These are phyloP conservation scores for Brachionus asplanchnoidis DNA, from an alignment of 1,140 invertebrate species.

Conservation along the genomic window DNA sequence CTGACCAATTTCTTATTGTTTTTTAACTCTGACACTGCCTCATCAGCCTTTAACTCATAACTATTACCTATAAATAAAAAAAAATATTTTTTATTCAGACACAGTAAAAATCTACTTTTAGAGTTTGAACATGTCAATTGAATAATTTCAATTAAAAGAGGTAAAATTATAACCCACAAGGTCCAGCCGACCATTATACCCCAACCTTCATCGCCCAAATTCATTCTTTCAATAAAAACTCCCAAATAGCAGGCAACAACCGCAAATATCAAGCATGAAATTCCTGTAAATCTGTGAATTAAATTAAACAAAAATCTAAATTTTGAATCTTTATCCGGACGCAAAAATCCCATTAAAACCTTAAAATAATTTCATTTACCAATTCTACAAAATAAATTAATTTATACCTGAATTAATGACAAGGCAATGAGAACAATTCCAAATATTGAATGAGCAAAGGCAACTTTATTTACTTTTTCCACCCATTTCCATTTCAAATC, in stretches of 20 bases:
- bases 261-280: not conserved
- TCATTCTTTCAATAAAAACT: conserved; percentile 24
- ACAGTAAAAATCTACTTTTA: not conserved
- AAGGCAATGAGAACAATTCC: conserved; percentile 11
- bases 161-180: not conserved
- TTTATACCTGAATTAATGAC: not conserved
- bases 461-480: not conserved
- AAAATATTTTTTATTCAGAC: not conserved
- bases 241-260: conserved; percentile 8
- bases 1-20: not conserved
- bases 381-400: not conserved
- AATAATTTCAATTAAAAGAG: not conserved
- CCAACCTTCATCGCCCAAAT: conserved; percentile 17
- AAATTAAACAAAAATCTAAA: not conserved
- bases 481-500: conserved; percentile 39
- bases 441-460: conserved; percentile 31
- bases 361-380: not conserved
- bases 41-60: not conserved
- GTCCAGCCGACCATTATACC: conserved; percentile 28
- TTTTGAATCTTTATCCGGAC: conserved; percentile 9
- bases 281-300: not conserved
- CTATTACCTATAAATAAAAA: not conserved
- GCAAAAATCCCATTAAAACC: conserved; percentile 1
- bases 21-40: not conserved
- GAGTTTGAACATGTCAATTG: not conserved